Percentiles rank a stretch among this genome's conserved stretches.
Evolutionary conservation across 2,888 invertebrate genomes (phyloP).

Genomic region (Drosophila maculinotata): DNA sequence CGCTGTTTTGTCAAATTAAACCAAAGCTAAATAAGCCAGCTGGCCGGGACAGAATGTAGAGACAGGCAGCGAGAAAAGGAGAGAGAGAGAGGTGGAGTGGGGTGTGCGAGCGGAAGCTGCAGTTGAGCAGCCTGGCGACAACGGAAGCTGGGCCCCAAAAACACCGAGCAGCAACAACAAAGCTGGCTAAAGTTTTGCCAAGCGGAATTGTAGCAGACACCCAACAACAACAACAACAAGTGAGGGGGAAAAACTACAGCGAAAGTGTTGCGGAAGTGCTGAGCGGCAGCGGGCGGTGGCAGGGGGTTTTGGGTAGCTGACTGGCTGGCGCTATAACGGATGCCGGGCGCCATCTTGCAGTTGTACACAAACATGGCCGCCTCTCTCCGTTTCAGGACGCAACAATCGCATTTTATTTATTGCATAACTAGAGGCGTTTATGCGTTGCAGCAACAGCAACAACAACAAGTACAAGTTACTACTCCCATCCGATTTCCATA

Average conservation of each 20-base stretch:
- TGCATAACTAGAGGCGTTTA: slow-evolving; percentile 76
- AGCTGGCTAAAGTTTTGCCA: slow-evolving; percentile 48
- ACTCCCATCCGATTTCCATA: slow-evolving; percentile 9
- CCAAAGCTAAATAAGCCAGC: slow-evolving; percentile 67
- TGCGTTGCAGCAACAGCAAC: slow-evolving; percentile 46
- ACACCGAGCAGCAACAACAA: slow-evolving; percentile 36
- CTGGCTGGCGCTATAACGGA: slow-evolving; percentile 51
- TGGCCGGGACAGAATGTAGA: slow-evolving; percentile 11
- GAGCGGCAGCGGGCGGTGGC: background rate
- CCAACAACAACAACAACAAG: slow-evolving; percentile 16
- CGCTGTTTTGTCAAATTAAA: slow-evolving; percentile 74
- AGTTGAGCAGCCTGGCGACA: slow-evolving; percentile 56
- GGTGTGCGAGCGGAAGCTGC: slow-evolving; percentile 36
- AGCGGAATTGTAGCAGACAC: slow-evolving; percentile 65
- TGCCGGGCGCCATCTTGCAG: slow-evolving; percentile 76
- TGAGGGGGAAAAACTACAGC: slow-evolving; percentile 34
- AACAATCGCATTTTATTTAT: slow-evolving; percentile 74
- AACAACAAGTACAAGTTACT: slow-evolving; percentile 5
- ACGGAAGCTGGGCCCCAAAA: slow-evolving; percentile 53
- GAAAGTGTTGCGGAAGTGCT: slow-evolving; percentile 59
- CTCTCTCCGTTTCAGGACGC: slow-evolving; percentile 43
- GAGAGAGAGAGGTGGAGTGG: background rate
- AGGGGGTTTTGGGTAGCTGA: slow-evolving; percentile 14
- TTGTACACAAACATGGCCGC: slow-evolving; percentile 74
- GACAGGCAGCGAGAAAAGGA: background rate